Evolutionary conservation across 2,888 invertebrate genomes (phyloP).

Genomic region (Mythimna lalbum): DNA sequence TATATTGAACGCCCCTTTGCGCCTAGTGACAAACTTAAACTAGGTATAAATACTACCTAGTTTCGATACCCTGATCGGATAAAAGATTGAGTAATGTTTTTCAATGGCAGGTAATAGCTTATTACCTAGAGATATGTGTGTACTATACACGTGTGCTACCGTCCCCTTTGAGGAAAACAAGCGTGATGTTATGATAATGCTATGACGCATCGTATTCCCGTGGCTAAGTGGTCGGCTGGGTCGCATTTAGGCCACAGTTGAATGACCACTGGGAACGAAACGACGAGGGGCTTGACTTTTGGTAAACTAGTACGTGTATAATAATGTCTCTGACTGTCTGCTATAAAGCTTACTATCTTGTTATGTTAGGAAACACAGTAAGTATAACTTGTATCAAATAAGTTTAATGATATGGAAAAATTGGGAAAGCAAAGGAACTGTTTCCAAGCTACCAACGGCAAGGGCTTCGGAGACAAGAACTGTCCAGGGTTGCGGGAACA

Average conservation of each 20-base stretch:
- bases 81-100: neutral
- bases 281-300: neutral
- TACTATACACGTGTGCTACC: neutral
- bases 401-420: neutral
- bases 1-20: neutral
- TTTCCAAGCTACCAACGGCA: neutral
- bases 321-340: too few relatives aligned
- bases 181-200: conserved; percentile 1
- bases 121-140: neutral
- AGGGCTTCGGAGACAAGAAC: neutral
- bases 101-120: neutral
- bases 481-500: neutral
- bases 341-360: neutral
- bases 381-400: neutral
- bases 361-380: neutral
- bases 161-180: neutral
- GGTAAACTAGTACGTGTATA: neutral
- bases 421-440: neutral
- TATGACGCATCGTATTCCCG: conserved; percentile 44
- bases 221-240: conserved; percentile 7
- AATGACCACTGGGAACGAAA: conserved; percentile 40
- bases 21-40: neutral
- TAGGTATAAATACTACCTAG: neutral
- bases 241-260: conserved; percentile 43
- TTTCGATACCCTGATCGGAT: neutral